Conservation (phyloP, 2,797 vertebrate genomes). For the Okamejei kenojei region DNA sequence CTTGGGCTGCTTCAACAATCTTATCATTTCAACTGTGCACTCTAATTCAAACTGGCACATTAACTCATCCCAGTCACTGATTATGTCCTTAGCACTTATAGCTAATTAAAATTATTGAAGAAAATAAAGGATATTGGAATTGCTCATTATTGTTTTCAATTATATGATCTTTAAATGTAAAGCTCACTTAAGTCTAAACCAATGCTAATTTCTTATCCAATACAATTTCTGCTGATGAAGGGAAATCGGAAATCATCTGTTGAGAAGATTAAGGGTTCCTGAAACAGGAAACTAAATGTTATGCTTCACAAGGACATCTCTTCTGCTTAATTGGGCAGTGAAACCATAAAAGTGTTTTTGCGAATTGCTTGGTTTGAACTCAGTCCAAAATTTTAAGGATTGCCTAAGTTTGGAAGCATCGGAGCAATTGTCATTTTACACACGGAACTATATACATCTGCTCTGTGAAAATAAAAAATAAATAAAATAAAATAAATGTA, state of each 20-base stretch:
- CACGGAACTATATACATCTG: neutral
- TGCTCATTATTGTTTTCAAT: constrained; percentile 29
- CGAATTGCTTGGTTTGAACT: constrained; percentile 6
- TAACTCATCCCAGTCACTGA: constrained; percentile 35
- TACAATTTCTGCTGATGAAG: neutral
- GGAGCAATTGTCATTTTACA: neutral
- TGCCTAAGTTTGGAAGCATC: constrained; percentile 8
- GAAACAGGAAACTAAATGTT: constrained; percentile 35
- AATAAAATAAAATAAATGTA: neutral
- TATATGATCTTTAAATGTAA: constrained; percentile 28
- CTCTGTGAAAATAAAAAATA: neutral
- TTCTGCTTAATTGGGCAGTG: constrained; percentile 27
- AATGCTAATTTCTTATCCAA: neutral
- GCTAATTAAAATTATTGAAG: constrained; percentile 37
- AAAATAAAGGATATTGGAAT: constrained; percentile 31
- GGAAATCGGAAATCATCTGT: constrained; percentile 26
- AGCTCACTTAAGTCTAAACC: neutral
- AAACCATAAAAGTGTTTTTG: neutral
- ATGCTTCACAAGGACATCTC: constrained; percentile 16
- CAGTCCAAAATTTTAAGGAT: neutral
- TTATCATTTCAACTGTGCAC: constrained; percentile 23
- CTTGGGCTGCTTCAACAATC: constrained; percentile 26
- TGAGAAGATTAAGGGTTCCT: constrained; percentile 23
- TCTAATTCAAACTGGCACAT: constrained; percentile 33
- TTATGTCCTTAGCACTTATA: constrained; percentile 24